Conservation (phyloP, 2,797 vertebrate genomes). For the Sternotherus odoratus region DNA sequence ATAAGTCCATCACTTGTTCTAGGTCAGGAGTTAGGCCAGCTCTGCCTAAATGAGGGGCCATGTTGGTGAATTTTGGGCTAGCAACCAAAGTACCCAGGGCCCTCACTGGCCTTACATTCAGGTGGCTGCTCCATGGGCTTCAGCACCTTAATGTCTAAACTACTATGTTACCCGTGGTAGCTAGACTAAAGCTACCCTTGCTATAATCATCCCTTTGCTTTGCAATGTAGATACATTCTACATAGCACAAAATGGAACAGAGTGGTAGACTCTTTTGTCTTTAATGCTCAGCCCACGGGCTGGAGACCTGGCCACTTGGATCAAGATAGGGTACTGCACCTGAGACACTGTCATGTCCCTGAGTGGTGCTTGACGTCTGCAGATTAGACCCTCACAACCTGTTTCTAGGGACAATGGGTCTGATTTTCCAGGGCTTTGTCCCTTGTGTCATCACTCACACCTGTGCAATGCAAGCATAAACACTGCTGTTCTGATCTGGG, state of each 20-base stretch:
- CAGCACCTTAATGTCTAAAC: background rate
- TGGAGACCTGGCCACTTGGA: background rate
- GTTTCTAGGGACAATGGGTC: fast-evolving
- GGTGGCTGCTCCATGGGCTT: background rate
- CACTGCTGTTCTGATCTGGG: background rate
- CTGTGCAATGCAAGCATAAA: fast-evolving
- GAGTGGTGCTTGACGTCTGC: background rate
- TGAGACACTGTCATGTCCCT: background rate
- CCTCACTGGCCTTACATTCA: no score
- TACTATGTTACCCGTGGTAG: background rate
- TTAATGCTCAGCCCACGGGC: background rate
- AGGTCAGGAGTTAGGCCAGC: fast-evolving
- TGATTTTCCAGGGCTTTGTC: background rate
- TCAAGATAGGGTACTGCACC: background rate
- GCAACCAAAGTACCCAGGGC: background rate
- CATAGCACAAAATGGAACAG: background rate
- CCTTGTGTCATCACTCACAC: fast-evolving
- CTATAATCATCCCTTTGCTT: background rate
- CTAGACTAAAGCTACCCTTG: background rate
- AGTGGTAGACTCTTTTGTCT: background rate
- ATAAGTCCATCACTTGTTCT: background rate
- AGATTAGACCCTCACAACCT: background rate
- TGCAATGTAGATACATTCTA: background rate
- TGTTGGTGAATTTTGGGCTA: fast-evolving
- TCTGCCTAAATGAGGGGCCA: background rate